phyloP scores from a whole-genome alignment of 2,888 invertebrate genomes.

The Tachystola acroxantha region DNA sequence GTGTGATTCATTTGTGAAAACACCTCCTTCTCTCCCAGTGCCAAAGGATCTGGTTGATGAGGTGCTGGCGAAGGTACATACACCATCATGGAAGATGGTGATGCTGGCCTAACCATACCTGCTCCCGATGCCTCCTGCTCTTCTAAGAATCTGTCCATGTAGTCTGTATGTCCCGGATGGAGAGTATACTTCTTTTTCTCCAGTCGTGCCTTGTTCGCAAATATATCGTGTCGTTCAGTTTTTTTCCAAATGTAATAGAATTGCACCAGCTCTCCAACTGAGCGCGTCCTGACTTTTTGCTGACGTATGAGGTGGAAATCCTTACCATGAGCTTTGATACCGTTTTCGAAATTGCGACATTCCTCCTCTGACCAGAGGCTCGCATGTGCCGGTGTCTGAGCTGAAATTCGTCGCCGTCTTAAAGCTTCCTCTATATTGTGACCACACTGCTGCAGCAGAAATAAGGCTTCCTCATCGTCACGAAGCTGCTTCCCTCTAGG shows the following conservation, averaged over 20 bases:
- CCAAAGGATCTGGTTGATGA: constrained; percentile 63
- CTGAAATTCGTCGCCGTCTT: constrained; percentile 86
- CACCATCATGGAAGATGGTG: constrained; percentile 82
- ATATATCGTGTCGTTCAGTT: constrained; percentile 96
- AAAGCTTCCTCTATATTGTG: constrained; percentile 97
- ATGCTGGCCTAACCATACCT: constrained; percentile 71
- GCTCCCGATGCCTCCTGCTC: constrained; percentile 89
- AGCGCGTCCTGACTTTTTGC: constrained; percentile 94
- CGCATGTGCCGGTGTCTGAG: constrained; percentile 83
- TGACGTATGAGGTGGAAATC: constrained; percentile 97
- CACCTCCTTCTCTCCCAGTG: constrained; percentile 69
- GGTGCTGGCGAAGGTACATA: constrained; percentile 60
- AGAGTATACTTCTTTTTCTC: constrained; percentile 96
- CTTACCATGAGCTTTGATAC: constrained; percentile 95
- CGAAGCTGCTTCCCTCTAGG: constrained; percentile 87
- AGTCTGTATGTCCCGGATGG: constrained; percentile 95
- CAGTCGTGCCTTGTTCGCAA: constrained; percentile 90
- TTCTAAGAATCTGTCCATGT: constrained; percentile 94
- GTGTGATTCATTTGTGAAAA: constrained; percentile 65
- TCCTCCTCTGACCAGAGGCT: constrained; percentile 98
- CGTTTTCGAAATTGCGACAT: constrained; percentile 97
- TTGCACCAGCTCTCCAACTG: constrained; percentile 97
- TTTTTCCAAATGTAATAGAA: constrained; percentile 99
- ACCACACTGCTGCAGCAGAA: constrained; percentile 93
- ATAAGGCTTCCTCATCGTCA: constrained; percentile 94